These are phyloP conservation scores for Drosophila kurseongensis DNA, from an alignment of 1,140 invertebrate genomes.

Conservation along the genomic window DNA sequence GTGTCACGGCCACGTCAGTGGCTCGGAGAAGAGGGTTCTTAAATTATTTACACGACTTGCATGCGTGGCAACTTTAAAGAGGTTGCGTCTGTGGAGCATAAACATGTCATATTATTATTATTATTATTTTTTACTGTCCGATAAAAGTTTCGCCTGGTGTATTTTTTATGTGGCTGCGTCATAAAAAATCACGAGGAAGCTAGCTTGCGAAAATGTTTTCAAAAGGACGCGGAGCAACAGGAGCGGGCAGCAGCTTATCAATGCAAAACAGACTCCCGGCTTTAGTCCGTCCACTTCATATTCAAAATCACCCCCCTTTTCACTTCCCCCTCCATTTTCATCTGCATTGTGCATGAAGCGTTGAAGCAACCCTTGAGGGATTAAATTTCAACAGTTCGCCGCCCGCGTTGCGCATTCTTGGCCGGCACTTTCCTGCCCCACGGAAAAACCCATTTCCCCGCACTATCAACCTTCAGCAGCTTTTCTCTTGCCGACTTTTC, in stretches of 20 bases:
- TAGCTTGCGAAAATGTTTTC: constrained; percentile 37
- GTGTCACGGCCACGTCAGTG: constrained; percentile 60
- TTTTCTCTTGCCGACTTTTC: constrained; percentile 65
- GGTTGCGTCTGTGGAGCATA: constrained; percentile 62
- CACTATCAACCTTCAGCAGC: constrained; percentile 26
- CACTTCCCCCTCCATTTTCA: constrained; percentile 2
- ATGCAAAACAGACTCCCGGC: constrained; percentile 76
- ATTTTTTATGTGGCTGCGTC: constrained; percentile 73
- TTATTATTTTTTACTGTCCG: constrained; percentile 59
- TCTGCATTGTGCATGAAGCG: constrained; percentile 62
- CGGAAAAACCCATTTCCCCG: constrained; percentile 6
- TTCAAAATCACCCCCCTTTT: constrained; percentile 45
- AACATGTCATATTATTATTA: constrained; percentile 79
- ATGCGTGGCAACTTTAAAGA: constrained; percentile 72
- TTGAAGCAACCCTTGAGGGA: constrained; percentile 83
- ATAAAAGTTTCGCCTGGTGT: constrained; percentile 60
- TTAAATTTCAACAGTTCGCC: constrained; percentile 81
- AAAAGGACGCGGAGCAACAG: constrained; percentile 32
- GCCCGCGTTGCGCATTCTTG: constrained; percentile 75
- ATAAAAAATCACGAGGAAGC: constrained; percentile 53
- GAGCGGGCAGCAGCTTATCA: constrained; percentile 67
- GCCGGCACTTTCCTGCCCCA: constrained; percentile 55
- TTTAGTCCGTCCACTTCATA: constrained; percentile 55
- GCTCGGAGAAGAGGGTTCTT: constrained; percentile 43
- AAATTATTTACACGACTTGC: constrained; percentile 79